Evolutionary conservation across 2,113 vertebrate genomes (phyloP), one percentile per base, ranked within the genome.

Genomic region (Campylorhamphus procurvoides): DNA sequence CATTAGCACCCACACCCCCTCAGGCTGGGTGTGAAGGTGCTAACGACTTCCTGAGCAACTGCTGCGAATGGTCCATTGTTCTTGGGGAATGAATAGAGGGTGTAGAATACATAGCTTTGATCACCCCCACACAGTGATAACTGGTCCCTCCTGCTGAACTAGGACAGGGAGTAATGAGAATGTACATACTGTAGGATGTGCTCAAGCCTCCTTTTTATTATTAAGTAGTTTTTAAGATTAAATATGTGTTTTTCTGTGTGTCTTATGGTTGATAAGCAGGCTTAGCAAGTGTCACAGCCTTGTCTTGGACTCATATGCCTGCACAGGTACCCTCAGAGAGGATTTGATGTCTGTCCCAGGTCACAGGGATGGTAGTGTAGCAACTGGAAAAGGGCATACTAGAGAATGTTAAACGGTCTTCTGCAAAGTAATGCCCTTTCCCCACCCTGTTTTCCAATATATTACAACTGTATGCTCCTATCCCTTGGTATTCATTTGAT

Each of bases 131-230:
- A n/a, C n/a, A n/a, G n/a, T n/a, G n/a, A n/a, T n/a, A n/a, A n/a
- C n/a, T n/a, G n/a, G n/a, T n/a, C n/a, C n/a, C n/a, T n/a, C n/a
- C n/a, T n/a, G n/a, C n/a, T n/a, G n/a, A n/a, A n/a, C n/a, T n/a
- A n/a, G 14, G 28, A 63, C 8, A 2, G 1, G 1, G 3, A n/a
- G 6, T 27, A 17, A 46, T 55, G 14, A 39, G 11, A 11, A 9
- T 12, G 10, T 27, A 46, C 20, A 14, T n/a, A 33, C 0, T 2
- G 18, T 7, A 47, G 20, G 12, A 0, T 7, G 18, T 49, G 33
- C 60, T 83, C 40, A 53, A 75, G 7, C 13, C 14, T 75, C 17
- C 9, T 79, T 63, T 60, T 50, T 22, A 33, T 27, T 23, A 25
- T 5, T 18, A 50, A 71, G 10, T 8, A 13, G 18, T 8, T 75